A percentile compares a stretch with the other conserved stretches of the same genome.
Evolutionary conservation across 1,140 invertebrate genomes (phyloP).

Genomic region (Nylanderia fulva): DNA sequence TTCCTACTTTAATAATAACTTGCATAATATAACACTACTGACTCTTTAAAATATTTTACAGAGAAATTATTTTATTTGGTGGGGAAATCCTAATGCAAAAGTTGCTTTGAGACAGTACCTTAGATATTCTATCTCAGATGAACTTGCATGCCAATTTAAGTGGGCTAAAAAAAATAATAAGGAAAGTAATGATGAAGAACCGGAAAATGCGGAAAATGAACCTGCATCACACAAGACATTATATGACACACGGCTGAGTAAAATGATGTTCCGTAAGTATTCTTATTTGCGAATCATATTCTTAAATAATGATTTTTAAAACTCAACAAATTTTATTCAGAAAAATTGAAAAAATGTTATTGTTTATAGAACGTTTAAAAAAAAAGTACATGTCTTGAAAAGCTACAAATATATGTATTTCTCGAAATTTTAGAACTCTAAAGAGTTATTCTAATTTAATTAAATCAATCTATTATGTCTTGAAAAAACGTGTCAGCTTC

Average conservation of each 20-base stretch:
- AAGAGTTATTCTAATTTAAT: background rate
- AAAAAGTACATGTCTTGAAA: background rate
- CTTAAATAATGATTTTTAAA: background rate
- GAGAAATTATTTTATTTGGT: constrained; percentile 3
- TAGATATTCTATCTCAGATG: background rate
- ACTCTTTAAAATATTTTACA: background rate
- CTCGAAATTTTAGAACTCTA: background rate
- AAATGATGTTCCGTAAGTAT: constrained; percentile 6
- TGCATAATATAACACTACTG: background rate
- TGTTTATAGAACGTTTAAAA: background rate
- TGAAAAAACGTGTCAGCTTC: too few species aligned
- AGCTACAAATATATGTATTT: background rate
- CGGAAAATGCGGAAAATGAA: constrained; percentile 2
- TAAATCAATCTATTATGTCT: background rate
- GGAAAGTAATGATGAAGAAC: background rate
- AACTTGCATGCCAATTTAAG: background rate
- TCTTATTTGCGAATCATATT: background rate
- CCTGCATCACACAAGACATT: background rate
- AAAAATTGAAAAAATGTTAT: background rate
- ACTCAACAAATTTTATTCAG: background rate
- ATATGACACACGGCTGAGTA: constrained; percentile 1
- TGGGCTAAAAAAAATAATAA: background rate
- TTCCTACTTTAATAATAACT: background rate
- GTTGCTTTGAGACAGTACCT: background rate
- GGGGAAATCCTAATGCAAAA: constrained; percentile 1